These are phyloP conservation scores for Decapterus maruadsi DNA, from an alignment of 2,797 vertebrate species.

Conservation along the genomic window DNA sequence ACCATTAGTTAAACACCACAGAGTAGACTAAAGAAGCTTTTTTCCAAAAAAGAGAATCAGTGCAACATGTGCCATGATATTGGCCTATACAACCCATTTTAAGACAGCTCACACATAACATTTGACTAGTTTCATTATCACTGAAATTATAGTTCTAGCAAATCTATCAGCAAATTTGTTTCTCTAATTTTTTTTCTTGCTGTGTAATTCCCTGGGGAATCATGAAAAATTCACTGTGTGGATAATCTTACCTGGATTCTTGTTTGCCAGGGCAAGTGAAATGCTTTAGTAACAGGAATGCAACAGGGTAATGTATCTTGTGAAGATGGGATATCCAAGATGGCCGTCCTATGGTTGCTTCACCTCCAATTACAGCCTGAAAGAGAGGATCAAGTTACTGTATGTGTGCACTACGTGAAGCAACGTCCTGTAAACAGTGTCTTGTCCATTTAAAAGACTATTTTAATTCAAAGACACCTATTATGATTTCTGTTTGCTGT, in stretches of 20 bases:
- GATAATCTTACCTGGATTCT: constrained; percentile 77
- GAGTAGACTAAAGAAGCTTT: too few species aligned
- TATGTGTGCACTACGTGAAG: constrained; percentile 35
- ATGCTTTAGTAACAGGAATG: constrained; percentile 68
- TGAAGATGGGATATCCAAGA: constrained; percentile 78
- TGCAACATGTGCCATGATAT: not conserved
- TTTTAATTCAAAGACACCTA: constrained; percentile 38
- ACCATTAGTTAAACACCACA: not conserved
- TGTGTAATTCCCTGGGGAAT: constrained; percentile 83
- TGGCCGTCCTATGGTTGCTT: constrained; percentile 58
- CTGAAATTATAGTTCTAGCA: not conserved
- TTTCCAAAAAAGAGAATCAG: not conserved
- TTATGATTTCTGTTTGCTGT: constrained; percentile 54
- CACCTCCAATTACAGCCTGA: constrained; percentile 75
- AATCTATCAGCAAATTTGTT: not conserved
- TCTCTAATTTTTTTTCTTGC: constrained; percentile 37
- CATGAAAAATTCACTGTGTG: constrained; percentile 77
- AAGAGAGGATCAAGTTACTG: constrained; percentile 75
- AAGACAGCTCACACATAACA: not conserved
- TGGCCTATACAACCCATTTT: not conserved
- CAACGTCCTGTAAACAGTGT: constrained; percentile 37
- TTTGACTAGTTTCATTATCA: not conserved
- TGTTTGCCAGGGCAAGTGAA: constrained; percentile 69
- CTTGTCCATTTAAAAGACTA: constrained; percentile 29
- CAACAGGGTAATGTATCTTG: constrained; percentile 70